A percentile compares a stretch with the other conserved stretches of the same genome.
Evolutionary conservation across 1,140 invertebrate genomes (phyloP).

Genomic region (Pseudomyrmex pallidus): DNA sequence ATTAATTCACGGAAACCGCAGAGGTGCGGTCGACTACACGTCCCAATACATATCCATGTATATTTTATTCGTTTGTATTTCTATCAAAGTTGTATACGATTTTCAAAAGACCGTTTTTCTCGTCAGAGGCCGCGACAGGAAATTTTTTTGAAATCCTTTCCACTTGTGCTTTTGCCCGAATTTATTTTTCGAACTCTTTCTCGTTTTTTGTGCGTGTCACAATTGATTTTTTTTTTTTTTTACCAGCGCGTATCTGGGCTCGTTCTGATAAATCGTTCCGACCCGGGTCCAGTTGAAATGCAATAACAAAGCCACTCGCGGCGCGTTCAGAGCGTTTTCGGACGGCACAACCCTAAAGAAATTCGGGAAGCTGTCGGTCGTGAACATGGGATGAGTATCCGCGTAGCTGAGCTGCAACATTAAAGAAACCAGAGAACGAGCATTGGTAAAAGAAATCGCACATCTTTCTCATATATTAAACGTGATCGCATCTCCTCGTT

Average conservation of each 20-base stretch:
- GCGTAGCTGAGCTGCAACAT: conserved; percentile 96
- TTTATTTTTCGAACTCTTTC: neutral
- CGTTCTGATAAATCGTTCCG: conserved; percentile 98
- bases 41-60: no score
- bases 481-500: neutral
- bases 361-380: conserved; percentile 96
- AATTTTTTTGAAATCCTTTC: neutral
- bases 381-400: conserved; percentile 99
- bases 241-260: conserved; percentile 96
- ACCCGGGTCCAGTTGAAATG: conserved; percentile 99
- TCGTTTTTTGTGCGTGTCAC: neutral
- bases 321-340: conserved; percentile 97
- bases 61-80: neutral
- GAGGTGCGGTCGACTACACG: no score
- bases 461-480: neutral
- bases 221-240: conserved; percentile 75
- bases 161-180: neutral
- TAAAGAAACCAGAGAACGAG: conserved; percentile 44
- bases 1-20: no score
- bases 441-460: neutral
- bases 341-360: conserved; percentile 98
- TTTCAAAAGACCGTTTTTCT: neutral
- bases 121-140: no score
- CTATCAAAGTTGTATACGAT: neutral
- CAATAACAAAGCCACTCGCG: conserved; percentile 93